phyloP scores from a whole-genome alignment of 2,797 vertebrate genomes.

The Amniataba percoides region DNA sequence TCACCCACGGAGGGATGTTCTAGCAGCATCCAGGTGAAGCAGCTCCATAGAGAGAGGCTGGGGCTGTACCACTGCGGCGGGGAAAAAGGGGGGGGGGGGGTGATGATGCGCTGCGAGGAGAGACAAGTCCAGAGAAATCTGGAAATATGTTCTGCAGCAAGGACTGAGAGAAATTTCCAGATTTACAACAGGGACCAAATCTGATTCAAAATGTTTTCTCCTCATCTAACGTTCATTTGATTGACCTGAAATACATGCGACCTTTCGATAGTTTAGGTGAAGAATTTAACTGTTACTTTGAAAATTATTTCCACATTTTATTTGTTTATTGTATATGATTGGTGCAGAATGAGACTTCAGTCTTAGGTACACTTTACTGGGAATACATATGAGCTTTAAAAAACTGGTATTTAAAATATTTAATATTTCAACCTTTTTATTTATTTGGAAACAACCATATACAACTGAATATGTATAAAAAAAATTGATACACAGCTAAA shows the following conservation, averaged over 20 bases:
- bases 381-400: neutral
- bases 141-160: constrained; percentile 59
- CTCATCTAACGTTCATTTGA: neutral
- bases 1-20: constrained; percentile 74
- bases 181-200: neutral
- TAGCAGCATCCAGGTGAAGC: constrained; percentile 80
- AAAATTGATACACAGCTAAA: neutral
- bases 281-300: neutral
- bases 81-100: constrained; percentile 50
- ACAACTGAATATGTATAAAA: constrained; percentile 5
- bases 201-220: neutral
- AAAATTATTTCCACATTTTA: neutral
- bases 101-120: constrained; percentile 29
- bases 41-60: constrained; percentile 53
- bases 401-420: neutral
- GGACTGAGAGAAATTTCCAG: neutral
- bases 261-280: neutral
- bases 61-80: constrained; percentile 75
- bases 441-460: neutral
- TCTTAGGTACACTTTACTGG: neutral
- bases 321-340: neutral
- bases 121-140: constrained; percentile 68
- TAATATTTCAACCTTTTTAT: neutral
- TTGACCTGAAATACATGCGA: neutral
- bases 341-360: neutral